phyloP scores from a whole-genome alignment of 2,888 invertebrate genomes.

The Thymelicus lineola region DNA sequence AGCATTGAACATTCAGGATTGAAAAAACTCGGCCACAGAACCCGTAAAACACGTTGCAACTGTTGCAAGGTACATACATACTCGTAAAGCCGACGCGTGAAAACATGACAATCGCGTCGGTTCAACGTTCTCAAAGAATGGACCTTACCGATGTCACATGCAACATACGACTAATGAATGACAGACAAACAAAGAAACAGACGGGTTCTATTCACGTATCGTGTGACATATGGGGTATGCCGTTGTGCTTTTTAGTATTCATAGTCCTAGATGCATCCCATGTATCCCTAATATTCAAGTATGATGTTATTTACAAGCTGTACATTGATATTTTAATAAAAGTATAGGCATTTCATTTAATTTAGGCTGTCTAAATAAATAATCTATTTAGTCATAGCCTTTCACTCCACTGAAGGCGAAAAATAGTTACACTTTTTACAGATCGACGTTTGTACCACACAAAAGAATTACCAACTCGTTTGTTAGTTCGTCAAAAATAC shows the following conservation, averaged over 20 bases:
- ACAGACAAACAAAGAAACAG: slow-evolving; percentile 71
- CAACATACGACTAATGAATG: slow-evolving; percentile 81
- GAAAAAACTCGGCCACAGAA: slow-evolving; percentile 59
- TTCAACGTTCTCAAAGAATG: slow-evolving; percentile 79
- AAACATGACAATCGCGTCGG: slow-evolving; percentile 69
- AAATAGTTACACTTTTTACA: slow-evolving; percentile 7
- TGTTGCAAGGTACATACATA: slow-evolving; percentile 45
- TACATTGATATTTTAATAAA: background rate
- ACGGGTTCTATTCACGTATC: slow-evolving; percentile 58
- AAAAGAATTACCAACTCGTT: background rate
- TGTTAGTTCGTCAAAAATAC: background rate
- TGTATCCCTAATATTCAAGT: no score
- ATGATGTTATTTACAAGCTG: no score
- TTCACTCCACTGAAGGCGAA: background rate
- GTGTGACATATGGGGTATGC: slow-evolving; percentile 53
- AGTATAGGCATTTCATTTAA: background rate
- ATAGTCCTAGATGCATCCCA: slow-evolving; percentile 13
- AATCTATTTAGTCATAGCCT: background rate
- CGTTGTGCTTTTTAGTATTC: slow-evolving; percentile 41
- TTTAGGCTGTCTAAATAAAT: background rate
- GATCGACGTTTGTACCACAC: background rate
- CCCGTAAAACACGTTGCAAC: slow-evolving; percentile 76
- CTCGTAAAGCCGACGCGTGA: slow-evolving; percentile 52
- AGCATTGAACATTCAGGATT: slow-evolving; percentile 46
- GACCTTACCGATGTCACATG: slow-evolving; percentile 60